These are phyloP conservation scores for Oryzias celebensis DNA, from an alignment of 2,113 vertebrate genomes.

Conservation along the genomic window DNA sequence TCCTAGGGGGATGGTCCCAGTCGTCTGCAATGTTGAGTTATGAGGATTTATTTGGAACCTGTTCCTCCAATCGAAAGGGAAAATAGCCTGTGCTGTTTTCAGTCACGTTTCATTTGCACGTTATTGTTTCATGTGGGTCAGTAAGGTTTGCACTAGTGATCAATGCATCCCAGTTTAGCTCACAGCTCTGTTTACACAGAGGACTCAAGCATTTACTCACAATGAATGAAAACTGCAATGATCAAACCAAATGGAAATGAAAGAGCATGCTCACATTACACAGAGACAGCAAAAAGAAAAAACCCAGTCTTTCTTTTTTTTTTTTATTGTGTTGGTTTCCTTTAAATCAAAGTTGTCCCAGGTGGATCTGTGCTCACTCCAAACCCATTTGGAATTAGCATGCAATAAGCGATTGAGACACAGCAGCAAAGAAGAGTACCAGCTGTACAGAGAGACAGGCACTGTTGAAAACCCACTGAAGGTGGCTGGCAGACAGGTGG, in stretches of 20 bases:
- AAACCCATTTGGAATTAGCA: conserved; percentile 14
- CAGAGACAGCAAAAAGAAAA: background rate
- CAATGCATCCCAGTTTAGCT: background rate
- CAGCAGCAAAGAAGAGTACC: conserved; percentile 15
- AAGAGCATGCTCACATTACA: background rate
- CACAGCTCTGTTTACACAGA: background rate
- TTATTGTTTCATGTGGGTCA: conserved; percentile 3
- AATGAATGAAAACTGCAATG: background rate
- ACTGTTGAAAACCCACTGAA: conserved; percentile 24
- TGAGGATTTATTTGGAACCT: background rate
- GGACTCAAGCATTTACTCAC: background rate
- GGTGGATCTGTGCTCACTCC: background rate
- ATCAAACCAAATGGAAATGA: background rate
- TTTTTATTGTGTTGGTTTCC: background rate
- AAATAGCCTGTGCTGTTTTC: background rate
- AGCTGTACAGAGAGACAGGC: conserved; percentile 35
- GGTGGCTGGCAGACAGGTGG: conserved; percentile 50
- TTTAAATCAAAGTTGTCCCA: background rate
- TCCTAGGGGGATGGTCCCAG: conserved; percentile 8
- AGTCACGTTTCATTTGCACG: conserved; percentile 8
- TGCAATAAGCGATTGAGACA: conserved; percentile 16
- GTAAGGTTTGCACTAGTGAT: background rate
- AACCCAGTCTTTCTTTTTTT: too few species aligned
- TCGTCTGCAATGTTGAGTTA: conserved; percentile 3
- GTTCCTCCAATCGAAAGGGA: background rate